Base-by-base conservation (phyloP, 2,113 vertebrate species). In the Atherinomorus stipes region DNA sequence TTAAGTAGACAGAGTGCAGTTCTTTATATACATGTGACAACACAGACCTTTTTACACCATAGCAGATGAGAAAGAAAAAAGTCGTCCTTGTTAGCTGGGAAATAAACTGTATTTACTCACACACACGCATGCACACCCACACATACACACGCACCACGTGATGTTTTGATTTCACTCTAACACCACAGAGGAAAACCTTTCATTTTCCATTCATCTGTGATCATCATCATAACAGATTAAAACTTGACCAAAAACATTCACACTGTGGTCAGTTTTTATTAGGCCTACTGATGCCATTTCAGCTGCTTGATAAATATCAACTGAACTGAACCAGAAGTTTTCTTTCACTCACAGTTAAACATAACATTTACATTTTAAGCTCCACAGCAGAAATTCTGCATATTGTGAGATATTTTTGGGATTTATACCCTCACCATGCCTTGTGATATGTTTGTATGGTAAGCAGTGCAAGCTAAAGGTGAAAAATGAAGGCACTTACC, bases 401-500 rank as follows among this genome's bases (percentile, higher is more conserved):
- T 18, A n/a, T 25, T 71, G 19, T 40, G 28, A 18, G 15, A 40
- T 31, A 26, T 25, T 25, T 69, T 65, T 57, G 40, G 13, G 64
- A 25, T 31, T 72, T 21, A 54, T 69, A 66, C 23, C 37, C 22
- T 66, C 62, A 60, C 31, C 68, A 42, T 67, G 31, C 18, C 23
- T 34, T 75, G 73, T 71, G 45, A 58, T 74, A 68, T 66, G 71
- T 78, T 88, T 68, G 64, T 78, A 79, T 72, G 59, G 76, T 81
- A 85, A 80, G 81, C 15, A 72, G 49, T 57, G 57, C 61, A 75
- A 76, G 64, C 71, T 89, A 80, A 83, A 87, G 64, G 57, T 78
- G 69, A 75, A 85, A 87, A 89, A 86, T 87, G 67, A 79, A 81
- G 76, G 76, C 78, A 91, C 90, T 88, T 89, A 91, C 91, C 89